Evolutionary conservation across 2,888 invertebrate genomes (phyloP), one percentile per base, ranked within the genome.

Genomic region (Meloe dianella): DNA sequence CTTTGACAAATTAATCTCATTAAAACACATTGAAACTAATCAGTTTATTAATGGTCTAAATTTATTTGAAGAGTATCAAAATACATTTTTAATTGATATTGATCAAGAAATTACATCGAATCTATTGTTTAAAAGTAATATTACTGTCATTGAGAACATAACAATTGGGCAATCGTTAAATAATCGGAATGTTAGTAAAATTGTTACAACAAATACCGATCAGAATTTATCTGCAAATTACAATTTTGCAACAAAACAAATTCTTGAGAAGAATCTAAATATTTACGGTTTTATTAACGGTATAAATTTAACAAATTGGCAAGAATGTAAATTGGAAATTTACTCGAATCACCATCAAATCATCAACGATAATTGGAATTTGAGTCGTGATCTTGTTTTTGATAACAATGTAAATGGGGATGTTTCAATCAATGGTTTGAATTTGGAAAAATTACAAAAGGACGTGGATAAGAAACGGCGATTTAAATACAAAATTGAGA

Each of bases 291-390:
- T 71, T 4, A 69, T 83, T 7, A 82, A 81, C 35, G 83, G 83
- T 1, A 83, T 87, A 24, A 80, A 87, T 72, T 79, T 86, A 38
- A 75, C 77, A 5, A 68, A 81, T 8, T 88, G 87, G 87, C 76
- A 82, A 35, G 70, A 75, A 35, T 75, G 79, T n/a, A 76, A 81
- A 1, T 69, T 87, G 1, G 82, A 82, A 77, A 77, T 75, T 14
- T 71, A 73, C 4, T 77, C 79, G 0, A 73, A 79, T 3, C 38
- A 77, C 0, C 72, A 77, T 9, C 87, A 88, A 74, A 75, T 77
- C 5, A 80, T 89, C 7, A 79, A 78, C 10, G 85, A 86, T 6
- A 82, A 83, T 32, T 89, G 88, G 88, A 83, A 77, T 2, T 72
- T 86, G 1, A 66, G 77, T 29, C 80, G 81, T 6, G 81, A 84